Base-by-base conservation (phyloP, 2,113 vertebrate genomes). In the Hymenochirus boettgeri region DNA sequence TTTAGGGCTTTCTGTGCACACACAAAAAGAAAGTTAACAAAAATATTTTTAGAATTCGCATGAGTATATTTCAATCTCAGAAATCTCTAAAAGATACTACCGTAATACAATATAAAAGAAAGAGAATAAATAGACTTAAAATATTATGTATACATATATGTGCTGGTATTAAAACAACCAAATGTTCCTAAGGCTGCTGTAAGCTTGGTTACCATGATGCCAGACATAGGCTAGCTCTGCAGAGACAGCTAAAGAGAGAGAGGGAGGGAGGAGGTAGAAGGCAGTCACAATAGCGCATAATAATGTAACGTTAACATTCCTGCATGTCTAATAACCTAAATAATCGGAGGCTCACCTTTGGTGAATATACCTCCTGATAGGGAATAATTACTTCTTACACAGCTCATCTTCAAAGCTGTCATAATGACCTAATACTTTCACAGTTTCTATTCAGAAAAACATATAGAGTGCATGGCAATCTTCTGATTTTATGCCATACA, bases 281-380 rank as follows among this genome's bases (percentile, higher is more conserved):
- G 85, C 86, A 90, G 82, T 89, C 87, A 90, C 86, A 91, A 89
- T 91, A 89, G 88, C 85, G 83, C 87, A 89, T 91, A 91, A 91
- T 89, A 85, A 90, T 86, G 90, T 89, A 85, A 90, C 85, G 89
- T 90, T 88, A 91, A 85, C 89, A 91, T 95, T 94, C 85, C 88
- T 92, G 91, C 90, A 91, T 86, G 85, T 92, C 91, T 92, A 95
- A 90, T 89, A 80, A 83, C 81, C 85, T 76, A 83, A 85, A 83
- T 80, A 80, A 47, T 58, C 70, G 52, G 57, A 17, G 17, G 66
- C 65, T 75, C 66, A 64, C 71, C 70, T 63, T 55, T 72, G 72
- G 64, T 62, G 0, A 2, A 58, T 75, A 71, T 63, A 25, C 60
- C 62, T 74, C 62, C 56, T 73, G 73, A 76, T 74, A 73, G 71